phyloP scores from a whole-genome alignment of 2,113 vertebrate species.

The Microcebus murinus region DNA sequence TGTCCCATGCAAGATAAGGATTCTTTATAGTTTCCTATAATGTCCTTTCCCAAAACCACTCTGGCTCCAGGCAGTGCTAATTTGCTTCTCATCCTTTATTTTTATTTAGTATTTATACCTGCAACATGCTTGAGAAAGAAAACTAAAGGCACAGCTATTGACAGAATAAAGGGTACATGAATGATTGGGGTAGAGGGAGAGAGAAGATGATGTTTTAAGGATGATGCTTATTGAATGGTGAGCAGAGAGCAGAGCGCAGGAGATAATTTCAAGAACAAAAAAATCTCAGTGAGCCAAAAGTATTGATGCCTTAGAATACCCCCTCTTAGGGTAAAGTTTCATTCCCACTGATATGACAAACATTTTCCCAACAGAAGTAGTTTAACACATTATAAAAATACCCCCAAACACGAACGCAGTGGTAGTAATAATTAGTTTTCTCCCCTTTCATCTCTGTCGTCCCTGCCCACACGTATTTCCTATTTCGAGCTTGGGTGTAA shows the following conservation, averaged over 20 bases:
- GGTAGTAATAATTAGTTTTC: slow-evolving; percentile 57
- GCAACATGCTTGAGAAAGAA: background rate
- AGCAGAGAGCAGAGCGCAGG: background rate
- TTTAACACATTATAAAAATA: slow-evolving; percentile 63
- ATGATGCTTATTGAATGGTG: background rate
- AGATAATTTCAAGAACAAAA: background rate
- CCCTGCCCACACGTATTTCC: slow-evolving; percentile 66
- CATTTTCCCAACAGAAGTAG: slow-evolving; percentile 23
- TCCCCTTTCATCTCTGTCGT: slow-evolving; percentile 70
- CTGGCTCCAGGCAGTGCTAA: background rate
- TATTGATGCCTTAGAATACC: slow-evolving; percentile 3
- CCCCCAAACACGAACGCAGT: background rate
- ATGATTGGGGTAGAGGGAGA: background rate
- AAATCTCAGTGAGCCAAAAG: background rate
- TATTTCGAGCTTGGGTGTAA: slow-evolving; percentile 60
- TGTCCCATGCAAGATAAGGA: background rate
- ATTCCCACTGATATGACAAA: slow-evolving; percentile 2
- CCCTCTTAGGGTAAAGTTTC: background rate
- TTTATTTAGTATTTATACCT: background rate
- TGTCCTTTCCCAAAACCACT: background rate
- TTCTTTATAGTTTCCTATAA: background rate
- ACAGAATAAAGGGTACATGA: background rate
- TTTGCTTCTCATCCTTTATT: background rate
- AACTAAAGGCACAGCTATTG: background rate
- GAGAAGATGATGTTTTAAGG: background rate